These are phyloP conservation scores for Lacerta bilineata DNA, from an alignment of 2,797 vertebrate species.

Conservation along the genomic window DNA sequence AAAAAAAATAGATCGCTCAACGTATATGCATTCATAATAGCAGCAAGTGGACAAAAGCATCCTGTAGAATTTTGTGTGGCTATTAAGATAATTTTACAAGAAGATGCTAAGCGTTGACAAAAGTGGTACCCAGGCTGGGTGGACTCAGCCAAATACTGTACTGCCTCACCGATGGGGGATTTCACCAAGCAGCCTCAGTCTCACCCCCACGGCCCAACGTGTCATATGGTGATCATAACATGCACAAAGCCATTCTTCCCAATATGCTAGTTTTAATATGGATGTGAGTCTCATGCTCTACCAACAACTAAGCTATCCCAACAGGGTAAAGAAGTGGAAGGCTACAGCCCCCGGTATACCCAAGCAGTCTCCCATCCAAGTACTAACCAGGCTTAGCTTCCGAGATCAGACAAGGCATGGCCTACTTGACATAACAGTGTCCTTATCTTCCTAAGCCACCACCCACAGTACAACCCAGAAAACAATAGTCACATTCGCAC, in stretches of 20 bases:
- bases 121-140: neutral
- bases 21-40: slow-evolving; percentile 33
- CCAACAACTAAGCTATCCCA: neutral
- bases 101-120: neutral
- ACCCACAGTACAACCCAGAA: no score
- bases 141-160: neutral
- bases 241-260: neutral
- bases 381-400: neutral
- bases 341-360: neutral
- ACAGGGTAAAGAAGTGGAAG: neutral
- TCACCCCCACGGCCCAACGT: neutral
- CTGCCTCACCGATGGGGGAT: neutral
- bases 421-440: no score
- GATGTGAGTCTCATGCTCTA: no score
- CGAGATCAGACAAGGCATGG: neutral
- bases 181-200: neutral
- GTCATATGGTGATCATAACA: neutral
- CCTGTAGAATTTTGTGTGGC: neutral
- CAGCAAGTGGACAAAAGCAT: slow-evolving; percentile 27
- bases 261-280: neutral
- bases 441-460: no score
- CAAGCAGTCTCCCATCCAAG: neutral
- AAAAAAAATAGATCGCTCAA: slow-evolving; percentile 37
- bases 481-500: no score
- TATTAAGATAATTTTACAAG: neutral